These are phyloP conservation scores for Alligator sinensis DNA, from an alignment of 2,113 vertebrate species.

Conservation along the genomic window DNA sequence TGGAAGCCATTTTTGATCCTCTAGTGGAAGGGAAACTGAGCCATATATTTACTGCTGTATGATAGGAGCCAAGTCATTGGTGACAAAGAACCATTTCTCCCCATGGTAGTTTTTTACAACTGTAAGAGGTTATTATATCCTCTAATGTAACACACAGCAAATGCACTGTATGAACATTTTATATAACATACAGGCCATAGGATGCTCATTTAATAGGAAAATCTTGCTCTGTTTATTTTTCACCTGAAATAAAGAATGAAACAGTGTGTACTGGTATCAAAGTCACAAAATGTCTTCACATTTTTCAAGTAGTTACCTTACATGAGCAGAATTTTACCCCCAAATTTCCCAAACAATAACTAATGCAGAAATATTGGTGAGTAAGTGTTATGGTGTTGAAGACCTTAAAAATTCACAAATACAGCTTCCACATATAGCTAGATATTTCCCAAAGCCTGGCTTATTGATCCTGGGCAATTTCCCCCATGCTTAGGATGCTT, in stretches of 20 bases:
- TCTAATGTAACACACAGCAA: not conserved
- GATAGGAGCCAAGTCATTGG: not conserved
- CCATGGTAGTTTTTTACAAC: conserved; percentile 17
- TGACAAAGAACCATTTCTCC: conserved; percentile 9
- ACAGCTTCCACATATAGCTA: not conserved
- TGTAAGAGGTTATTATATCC: conserved; percentile 33
- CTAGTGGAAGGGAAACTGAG: not conserved
- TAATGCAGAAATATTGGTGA: not conserved
- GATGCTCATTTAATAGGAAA: conserved; percentile 30
- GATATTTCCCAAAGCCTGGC: not conserved
- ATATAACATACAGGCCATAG: not conserved
- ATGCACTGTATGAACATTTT: not conserved
- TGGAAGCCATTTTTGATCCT: not conserved
- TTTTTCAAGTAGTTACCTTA: conserved; percentile 10
- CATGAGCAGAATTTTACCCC: not conserved
- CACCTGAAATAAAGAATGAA: not conserved
- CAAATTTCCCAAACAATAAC: not conserved
- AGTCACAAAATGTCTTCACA: conserved; percentile 22
- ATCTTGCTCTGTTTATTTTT: conserved; percentile 28
- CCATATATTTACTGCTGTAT: not conserved
- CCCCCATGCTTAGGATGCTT: not conserved
- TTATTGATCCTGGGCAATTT: not conserved
- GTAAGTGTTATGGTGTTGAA: not conserved
- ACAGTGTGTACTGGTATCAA: not conserved
- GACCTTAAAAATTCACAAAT: not conserved